These are phyloP conservation scores for Trinorchestia longiramus DNA, from an alignment of 1,140 invertebrate species.

Conservation along the genomic window DNA sequence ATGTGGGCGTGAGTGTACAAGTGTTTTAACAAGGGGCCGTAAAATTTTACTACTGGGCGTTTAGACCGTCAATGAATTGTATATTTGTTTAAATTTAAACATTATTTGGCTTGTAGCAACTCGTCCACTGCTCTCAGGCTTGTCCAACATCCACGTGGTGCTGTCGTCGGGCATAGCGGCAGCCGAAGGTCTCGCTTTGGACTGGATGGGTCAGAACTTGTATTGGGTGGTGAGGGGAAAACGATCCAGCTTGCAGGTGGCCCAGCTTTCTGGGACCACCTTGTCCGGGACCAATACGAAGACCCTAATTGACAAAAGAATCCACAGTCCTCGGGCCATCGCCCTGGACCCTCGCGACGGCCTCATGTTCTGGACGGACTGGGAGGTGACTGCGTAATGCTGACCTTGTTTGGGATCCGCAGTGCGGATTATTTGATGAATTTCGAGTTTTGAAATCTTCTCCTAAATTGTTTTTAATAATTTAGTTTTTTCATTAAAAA, in stretches of 20 bases:
- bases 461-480: background rate
- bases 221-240: conserved; percentile 76
- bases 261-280: conserved; percentile 83
- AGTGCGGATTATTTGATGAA: too few relatives aligned
- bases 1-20: background rate
- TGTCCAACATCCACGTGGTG: conserved; percentile 85
- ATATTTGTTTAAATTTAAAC: background rate
- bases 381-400: conserved; percentile 69
- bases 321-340: conserved; percentile 88
- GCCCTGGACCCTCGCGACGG: conserved; percentile 85
- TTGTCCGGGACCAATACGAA: conserved; percentile 83
- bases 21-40: background rate
- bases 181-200: conserved; percentile 87
- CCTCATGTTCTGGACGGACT: conserved; percentile 79
- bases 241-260: conserved; percentile 88
- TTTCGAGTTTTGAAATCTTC: background rate
- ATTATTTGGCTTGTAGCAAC: background rate
- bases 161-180: conserved; percentile 86
- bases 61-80: background rate
- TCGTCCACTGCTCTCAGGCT: conserved; percentile 70
- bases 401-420: background rate
- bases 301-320: conserved; percentile 85
- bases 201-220: conserved; percentile 86
- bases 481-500: background rate
- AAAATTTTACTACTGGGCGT: background rate